Evolutionary conservation across 2,113 vertebrate genomes (phyloP).

Genomic region (Pyrgilauda ruficollis): DNA sequence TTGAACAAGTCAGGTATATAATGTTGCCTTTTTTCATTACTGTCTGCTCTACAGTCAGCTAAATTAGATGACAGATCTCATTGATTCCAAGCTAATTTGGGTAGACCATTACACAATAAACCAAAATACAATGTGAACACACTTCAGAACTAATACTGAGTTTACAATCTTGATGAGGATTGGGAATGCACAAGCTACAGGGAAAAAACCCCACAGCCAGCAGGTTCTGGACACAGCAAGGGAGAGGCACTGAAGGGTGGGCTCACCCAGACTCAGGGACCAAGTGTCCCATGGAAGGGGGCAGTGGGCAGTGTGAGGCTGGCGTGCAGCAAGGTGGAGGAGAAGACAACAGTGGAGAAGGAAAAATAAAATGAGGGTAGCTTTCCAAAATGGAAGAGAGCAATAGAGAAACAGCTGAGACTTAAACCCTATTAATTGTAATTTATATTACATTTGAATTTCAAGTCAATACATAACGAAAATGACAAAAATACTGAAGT

Average conservation of each 20-base stretch:
- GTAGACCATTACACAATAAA: background rate
- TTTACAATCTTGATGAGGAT: background rate
- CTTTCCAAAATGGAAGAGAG: background rate
- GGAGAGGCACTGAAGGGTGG: background rate
- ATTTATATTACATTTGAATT: background rate
- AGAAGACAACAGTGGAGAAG: background rate
- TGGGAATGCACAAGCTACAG: background rate
- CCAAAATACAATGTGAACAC: background rate
- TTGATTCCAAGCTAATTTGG: background rate
- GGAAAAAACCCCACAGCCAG: background rate
- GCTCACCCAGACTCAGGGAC: background rate
- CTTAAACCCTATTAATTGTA: background rate
- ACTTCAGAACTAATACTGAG: background rate
- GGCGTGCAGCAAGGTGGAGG: background rate
- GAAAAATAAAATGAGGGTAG: background rate
- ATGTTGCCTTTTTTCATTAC: background rate
- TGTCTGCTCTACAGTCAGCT: background rate
- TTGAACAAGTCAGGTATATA: background rate
- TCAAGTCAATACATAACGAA: background rate
- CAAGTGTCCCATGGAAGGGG: background rate
- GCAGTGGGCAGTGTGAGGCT: background rate
- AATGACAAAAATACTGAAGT: background rate
- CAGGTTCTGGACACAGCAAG: background rate
- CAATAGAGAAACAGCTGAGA: background rate
- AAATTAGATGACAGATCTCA: background rate